These are phyloP conservation scores for Echinarachnius parma DNA, from an alignment of 53 echinoderm and acorn worm genomes.

Conservation along the genomic window DNA sequence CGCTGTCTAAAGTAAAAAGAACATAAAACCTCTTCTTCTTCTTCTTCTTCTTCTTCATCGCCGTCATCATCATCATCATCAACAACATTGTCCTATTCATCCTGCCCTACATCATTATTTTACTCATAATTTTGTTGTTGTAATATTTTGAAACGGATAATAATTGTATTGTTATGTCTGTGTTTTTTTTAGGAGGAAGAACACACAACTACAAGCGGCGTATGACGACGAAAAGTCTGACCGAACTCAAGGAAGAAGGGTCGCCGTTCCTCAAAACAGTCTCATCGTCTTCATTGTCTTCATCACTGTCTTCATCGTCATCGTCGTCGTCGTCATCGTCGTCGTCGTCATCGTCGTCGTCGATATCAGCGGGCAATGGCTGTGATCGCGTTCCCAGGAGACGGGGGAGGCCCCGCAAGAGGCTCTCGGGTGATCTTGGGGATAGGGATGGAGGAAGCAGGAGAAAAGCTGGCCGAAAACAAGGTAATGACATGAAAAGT, in stretches of 20 bases:
- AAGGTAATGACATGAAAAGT: conserved; percentile 4
- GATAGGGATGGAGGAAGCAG: conserved; percentile 5
- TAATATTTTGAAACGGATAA: too few species aligned
- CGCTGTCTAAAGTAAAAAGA: too few species aligned
- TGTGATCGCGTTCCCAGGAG: conserved; percentile 17
- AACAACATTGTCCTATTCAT: too few species aligned
- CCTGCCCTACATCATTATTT: too few species aligned
- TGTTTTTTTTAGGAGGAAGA: conserved; percentile 44
- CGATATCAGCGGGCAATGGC: too few species aligned
- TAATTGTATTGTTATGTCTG: too few species aligned
- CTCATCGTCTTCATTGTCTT: background rate
- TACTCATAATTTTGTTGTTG: too few species aligned
- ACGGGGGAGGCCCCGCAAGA: conserved; percentile 35
- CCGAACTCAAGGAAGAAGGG: conserved; percentile 42
- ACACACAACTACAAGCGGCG: conserved; percentile 87
- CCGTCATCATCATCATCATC: too few species aligned
- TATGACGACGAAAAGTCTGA: conserved; percentile 59
- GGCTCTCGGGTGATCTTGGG: conserved; percentile 12
- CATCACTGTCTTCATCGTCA: background rate
- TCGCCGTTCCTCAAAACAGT: background rate
- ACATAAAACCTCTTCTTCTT: too few species aligned
- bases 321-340: conserved; percentile 20
- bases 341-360: background rate
- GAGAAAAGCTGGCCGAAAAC: conserved; percentile 14
- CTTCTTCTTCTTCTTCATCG: too few species aligned